Conservation (phyloP, 1,140 invertebrate species). For the Sesamia nonagrioides region DNA sequence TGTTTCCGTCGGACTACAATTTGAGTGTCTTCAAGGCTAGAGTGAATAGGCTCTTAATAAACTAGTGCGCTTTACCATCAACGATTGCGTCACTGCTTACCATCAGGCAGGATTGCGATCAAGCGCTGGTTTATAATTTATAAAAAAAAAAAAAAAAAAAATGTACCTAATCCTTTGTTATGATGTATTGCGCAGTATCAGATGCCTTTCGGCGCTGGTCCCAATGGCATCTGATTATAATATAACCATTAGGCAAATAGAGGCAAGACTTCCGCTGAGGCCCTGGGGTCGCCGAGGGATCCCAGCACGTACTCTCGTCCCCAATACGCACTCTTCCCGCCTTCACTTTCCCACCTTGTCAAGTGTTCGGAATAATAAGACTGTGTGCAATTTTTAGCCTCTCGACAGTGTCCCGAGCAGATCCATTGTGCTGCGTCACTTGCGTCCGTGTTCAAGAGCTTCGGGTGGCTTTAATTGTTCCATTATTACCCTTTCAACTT, state of each 20-base stretch:
- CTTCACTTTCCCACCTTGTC: slow-evolving; percentile 72
- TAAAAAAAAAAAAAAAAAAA: too few relatives aligned
- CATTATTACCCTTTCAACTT: slow-evolving; percentile 56
- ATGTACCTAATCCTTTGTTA: neutral
- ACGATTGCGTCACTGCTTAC: too few relatives aligned
- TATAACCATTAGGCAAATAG: slow-evolving; percentile 51
- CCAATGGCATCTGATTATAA: slow-evolving; percentile 52
- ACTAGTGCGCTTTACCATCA: too few relatives aligned
- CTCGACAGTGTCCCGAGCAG: slow-evolving; percentile 56
- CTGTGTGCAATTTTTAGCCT: slow-evolving; percentile 59
- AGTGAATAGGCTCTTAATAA: too few relatives aligned
- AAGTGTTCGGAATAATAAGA: slow-evolving; percentile 71
- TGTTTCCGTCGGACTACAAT: too few relatives aligned
- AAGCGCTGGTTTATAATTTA: too few relatives aligned
- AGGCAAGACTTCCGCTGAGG: slow-evolving; percentile 60
- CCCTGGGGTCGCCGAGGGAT: slow-evolving; percentile 56
- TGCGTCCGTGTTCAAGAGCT: slow-evolving; percentile 57
- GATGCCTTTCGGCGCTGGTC: slow-evolving; percentile 3
- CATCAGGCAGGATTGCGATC: too few relatives aligned
- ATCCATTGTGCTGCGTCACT: slow-evolving; percentile 55
- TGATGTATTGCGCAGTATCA: slow-evolving; percentile 10
- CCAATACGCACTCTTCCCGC: slow-evolving; percentile 69
- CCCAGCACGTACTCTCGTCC: slow-evolving; percentile 63
- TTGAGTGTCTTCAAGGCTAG: too few relatives aligned
- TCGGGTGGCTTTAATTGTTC: slow-evolving; percentile 58